Base-by-base conservation (phyloP, 2,113 vertebrate species). In the Xiphias gladius region DNA sequence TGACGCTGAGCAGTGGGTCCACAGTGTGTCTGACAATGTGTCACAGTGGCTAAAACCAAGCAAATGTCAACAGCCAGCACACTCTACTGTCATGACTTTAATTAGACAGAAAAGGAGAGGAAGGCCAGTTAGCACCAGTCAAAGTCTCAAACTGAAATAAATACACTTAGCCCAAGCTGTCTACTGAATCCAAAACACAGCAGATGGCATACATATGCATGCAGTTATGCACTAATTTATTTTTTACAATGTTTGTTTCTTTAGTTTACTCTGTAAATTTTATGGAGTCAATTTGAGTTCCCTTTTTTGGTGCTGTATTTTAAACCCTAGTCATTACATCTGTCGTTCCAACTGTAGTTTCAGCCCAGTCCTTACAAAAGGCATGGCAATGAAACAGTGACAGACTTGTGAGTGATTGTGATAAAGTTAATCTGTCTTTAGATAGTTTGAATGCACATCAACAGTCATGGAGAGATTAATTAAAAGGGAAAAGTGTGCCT, bases 1-100 rank as follows among this genome's bases (percentile, higher is more conserved):
- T 50, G 19, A 71, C 22, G 26, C 72, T 63, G 75, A 86, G 85
- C 69, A 48, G 39, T 48, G 67, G 83, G 86, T 88, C 87, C 88
- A 79, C 86, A 66, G 83, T 86, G 78, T 74, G 80, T 90, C 91
- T 93, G 89, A 92, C 89, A 91, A 74, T 79, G 79, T 94, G 93
- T 92, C 94, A 94, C 71, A 86, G 83, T 68, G 62, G 85, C 84
- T 91, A 83, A 91, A 94, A 88, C 72, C 52, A 71, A 80, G 55
- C 76, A 90, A 93, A 93, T 89, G 92, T 92, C 88, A 91, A 74
- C 85, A 86, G 76, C 69, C 62, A 67, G 81, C 74, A 57, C 66
- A 79, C 73, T 89, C 84, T 86, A 71, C 35, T 77, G 65, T 61
- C 19, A 75, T 71, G 43, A 76, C 64, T 86, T 66, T 79, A 91